Evolutionary conservation across 1,140 invertebrate species (phyloP).

Genomic region (Tetraneura akinire): DNA sequence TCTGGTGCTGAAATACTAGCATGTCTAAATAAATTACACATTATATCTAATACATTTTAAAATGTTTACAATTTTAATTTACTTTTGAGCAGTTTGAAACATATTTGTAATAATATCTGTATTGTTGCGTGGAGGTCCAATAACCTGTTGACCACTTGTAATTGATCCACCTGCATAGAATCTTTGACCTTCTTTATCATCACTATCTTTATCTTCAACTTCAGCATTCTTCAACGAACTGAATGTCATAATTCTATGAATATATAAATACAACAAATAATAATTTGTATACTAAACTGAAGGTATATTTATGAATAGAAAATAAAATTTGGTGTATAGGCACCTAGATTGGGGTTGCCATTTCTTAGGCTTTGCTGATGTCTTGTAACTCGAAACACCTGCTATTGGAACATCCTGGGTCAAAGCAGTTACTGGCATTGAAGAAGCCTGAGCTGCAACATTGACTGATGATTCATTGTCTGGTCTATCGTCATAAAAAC

Average conservation of each 20-base stretch:
- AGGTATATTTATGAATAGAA: not conserved
- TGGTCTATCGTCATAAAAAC: slow-evolving; percentile 70
- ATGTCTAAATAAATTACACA: not conserved
- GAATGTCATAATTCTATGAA: slow-evolving; percentile 54
- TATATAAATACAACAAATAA: not conserved
- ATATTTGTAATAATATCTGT: slow-evolving; percentile 84
- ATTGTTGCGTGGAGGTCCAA: slow-evolving; percentile 78
- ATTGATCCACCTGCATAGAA: slow-evolving; percentile 96
- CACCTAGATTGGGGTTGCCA: slow-evolving; percentile 45
- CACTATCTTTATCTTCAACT: slow-evolving; percentile 56
- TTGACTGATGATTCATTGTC: slow-evolving; percentile 43
- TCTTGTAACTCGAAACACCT: slow-evolving; percentile 23
- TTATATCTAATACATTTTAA: not conserved
- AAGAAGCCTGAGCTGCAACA: not conserved
- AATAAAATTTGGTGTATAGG: not conserved
- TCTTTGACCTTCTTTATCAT: slow-evolving; percentile 75
- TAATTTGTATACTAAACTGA: not conserved
- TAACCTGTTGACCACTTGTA: slow-evolving; percentile 91
- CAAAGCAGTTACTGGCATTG: not conserved
- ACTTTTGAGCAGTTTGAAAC: slow-evolving; percentile 89
- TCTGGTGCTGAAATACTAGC: slow-evolving; percentile 18
- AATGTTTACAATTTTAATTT: slow-evolving; percentile 53
- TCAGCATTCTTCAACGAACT: slow-evolving; percentile 52
- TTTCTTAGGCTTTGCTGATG: slow-evolving; percentile 45
- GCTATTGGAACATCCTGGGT: slow-evolving; percentile 17